A percentile compares a stretch with the other conserved stretches of the same genome.
Conservation (phyloP, 2,888 invertebrate species). For the Neria commutata region DNA sequence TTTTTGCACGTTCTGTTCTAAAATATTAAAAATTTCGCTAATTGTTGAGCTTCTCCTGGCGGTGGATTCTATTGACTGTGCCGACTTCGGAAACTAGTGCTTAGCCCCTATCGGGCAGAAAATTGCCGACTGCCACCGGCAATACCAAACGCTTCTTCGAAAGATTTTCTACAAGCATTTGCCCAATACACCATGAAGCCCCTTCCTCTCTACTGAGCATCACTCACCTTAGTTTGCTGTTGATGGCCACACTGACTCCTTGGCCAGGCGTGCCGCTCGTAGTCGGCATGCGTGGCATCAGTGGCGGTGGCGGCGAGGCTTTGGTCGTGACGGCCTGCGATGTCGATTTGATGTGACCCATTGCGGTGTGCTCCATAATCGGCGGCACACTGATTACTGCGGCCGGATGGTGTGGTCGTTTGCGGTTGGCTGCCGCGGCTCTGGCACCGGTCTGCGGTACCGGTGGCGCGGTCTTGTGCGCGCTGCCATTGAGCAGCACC, state of each 20-base stretch:
- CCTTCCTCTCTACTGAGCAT: too few species aligned
- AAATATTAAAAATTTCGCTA: too few species aligned
- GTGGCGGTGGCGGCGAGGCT: constrained; percentile 51
- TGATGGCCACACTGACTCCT: constrained; percentile 42
- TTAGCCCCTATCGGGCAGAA: too few species aligned
- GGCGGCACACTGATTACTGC: constrained; percentile 41
- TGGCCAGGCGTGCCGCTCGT: constrained; percentile 37
- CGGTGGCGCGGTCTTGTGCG: constrained; percentile 19
- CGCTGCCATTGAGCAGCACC: constrained; percentile 47
- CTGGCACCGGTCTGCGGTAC: constrained; percentile 34
- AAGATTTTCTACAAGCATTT: too few species aligned
- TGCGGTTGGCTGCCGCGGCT: constrained; percentile 46
- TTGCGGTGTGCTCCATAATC: constrained; percentile 48
- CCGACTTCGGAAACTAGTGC: too few species aligned
- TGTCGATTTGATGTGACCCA: constrained; percentile 17
- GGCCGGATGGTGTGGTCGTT: constrained; percentile 58
- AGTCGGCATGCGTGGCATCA: constrained; percentile 55
- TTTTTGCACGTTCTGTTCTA: too few species aligned
- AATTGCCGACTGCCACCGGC: too few species aligned
- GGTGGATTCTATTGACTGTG: too few species aligned
- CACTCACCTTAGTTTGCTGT: constrained; percentile 55
- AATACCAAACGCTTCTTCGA: too few species aligned
- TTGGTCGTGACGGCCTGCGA: constrained; percentile 20
- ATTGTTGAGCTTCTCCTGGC: too few species aligned
- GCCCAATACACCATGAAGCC: too few species aligned